Base-by-base conservation (phyloP, 1,140 invertebrate genomes). In the Drosophila trapezifrons region DNA sequence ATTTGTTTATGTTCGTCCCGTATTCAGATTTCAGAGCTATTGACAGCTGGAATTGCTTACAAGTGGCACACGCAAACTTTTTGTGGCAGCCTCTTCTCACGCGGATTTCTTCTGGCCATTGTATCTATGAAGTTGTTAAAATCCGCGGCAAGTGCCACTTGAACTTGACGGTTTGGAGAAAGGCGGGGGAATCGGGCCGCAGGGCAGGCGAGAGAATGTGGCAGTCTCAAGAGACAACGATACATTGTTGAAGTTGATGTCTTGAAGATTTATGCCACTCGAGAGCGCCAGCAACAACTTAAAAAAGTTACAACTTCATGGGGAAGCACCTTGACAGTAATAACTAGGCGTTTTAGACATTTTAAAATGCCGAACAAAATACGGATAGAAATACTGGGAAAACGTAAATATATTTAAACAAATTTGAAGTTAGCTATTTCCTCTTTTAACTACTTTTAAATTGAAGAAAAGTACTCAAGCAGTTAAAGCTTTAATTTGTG, bases 41-140 rank as follows among this genome's bases (percentile, higher is more conserved):
- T 83, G 83, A 86, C 83, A 87, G 76, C 60, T 79, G 37, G 73
- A 87, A 79, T 86, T 79, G 76, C 83, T 79, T 70, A 82, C 83
- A 86, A 86, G 82, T 87, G 82, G 82, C 78, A 86, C 65, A 67
- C 40, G 51, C 71, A 65, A 74, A 72, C 46, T 52, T 72, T 59
- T 72, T 38, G 66, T 52, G 70, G 37, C 58, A 55, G 71, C 51
- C 49, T 54, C 73, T 46, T 54, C 63, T 42, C 52, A 22, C 29
- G 63, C 35, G 35, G 55, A 76, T 76, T 55, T 58, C 63, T 35
- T 42, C 51, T 37, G 63, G 46, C 62, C 64, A 73, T 83, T 76
- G 79, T 79, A 38, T 42, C 60, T 64, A 87, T 87, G 69, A 87
- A 87, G 83, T 80, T 80, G 83, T 87, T 87, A 83, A 87, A 87